Evolutionary conservation across 1,140 invertebrate genomes (phyloP), one percentile per base, ranked within the genome.

Genomic region (Scaptomyza graminum): DNA sequence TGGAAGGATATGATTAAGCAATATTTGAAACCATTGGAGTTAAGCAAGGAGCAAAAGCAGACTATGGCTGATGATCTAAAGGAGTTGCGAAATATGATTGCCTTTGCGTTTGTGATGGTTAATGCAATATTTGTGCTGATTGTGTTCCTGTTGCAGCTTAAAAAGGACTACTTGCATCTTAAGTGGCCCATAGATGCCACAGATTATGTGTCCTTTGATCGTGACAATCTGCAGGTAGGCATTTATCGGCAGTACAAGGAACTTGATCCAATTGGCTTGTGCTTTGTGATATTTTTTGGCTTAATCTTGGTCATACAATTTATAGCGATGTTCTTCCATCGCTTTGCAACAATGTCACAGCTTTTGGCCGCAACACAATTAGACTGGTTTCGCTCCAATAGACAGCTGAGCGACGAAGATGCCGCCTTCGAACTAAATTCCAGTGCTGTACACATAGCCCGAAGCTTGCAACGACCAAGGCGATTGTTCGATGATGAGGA

Each of bases 121-220:
- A 98, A 98, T 90, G 94, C 95, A 6, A 92, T 97, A 1, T 98
- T 97, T 91, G 95, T 97, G 18, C 92, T 97, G 15, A 94, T 96
- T 46, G 94, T 97, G 0, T 95, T 97, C 70, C 92, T 97, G 43
- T 93, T 97, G 70, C 96, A 97, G 92, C 90, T 96, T 46, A 94
- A 96, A 73, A 96, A 96, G 90, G 94, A 96, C 66, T 90, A 92
- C 65, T 87, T 96, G 15, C 94, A 96, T 77, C 74, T 96, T 0
- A 92, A 94, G 60, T 97, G 95, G 96, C 95, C 95, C 6, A 93
- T 95, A 49, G 94, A 94, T 74, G 93, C 93, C 3, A 94, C 94
- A 54, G 93, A 94, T 51, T 95, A 95, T 82, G 94, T 96, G 47
- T 94, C 95, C 5, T 95, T 94, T 63, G 80, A 92, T 47, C 79